Conservation (phyloP, 2,888 invertebrate genomes). For the Phengaris arion region DNA sequence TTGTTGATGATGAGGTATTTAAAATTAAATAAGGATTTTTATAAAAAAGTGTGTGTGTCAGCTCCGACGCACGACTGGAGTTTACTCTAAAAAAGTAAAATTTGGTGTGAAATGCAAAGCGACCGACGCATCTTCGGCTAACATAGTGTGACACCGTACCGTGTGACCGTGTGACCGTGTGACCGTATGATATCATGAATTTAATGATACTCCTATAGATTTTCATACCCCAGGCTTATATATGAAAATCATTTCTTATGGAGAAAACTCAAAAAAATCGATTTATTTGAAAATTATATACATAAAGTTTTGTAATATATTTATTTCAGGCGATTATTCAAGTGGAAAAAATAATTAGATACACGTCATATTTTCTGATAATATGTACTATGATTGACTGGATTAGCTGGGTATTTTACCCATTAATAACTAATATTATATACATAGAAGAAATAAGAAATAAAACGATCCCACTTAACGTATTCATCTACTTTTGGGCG, state of each 20-base stretch:
- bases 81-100: too few species aligned
- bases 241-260: too few species aligned
- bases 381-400: slow-evolving; percentile 36
- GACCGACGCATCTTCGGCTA: too few species aligned
- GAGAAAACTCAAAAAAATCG: too few species aligned
- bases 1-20: slow-evolving; percentile 26
- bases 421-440: slow-evolving; percentile 41
- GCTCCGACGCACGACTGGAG: too few species aligned
- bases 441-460: slow-evolving; percentile 44
- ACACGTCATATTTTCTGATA: slow-evolving; percentile 33
- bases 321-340: slow-evolving; percentile 25
- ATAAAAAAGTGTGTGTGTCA: too few species aligned
- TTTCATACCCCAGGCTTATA: too few species aligned
- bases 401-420: slow-evolving; percentile 34
- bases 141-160: too few species aligned
- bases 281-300: not conserved
- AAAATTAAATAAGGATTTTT: not conserved
- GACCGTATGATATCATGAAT: too few species aligned
- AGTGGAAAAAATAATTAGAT: slow-evolving; percentile 40
- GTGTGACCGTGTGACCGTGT: too few species aligned
- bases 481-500: slow-evolving; percentile 46
- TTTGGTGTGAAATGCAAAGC: too few species aligned
- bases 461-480: slow-evolving; percentile 44
- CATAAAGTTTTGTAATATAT: not conserved
- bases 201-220: too few species aligned